These are phyloP conservation scores for Campylomormyrus tamandua DNA, from an alignment of 2,113 vertebrate genomes.

Conservation along the genomic window DNA sequence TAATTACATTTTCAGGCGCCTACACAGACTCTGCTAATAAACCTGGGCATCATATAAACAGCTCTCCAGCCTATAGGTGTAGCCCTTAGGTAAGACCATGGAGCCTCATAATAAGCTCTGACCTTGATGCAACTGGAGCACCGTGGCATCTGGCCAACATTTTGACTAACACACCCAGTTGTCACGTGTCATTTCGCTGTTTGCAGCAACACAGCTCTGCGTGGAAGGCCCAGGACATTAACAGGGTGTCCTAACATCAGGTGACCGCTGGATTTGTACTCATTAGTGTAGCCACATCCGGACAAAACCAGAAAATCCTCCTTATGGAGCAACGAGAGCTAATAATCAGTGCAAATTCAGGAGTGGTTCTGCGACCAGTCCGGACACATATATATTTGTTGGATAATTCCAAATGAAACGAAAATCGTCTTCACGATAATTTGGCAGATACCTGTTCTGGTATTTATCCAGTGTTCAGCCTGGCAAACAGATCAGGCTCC, in stretches of 20 bases:
- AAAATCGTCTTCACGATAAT: background rate
- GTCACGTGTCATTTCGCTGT: background rate
- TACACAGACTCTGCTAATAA: constrained; percentile 47
- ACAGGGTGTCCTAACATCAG: background rate
- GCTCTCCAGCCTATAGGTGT: background rate
- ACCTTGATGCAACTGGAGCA: background rate
- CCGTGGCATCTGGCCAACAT: background rate
- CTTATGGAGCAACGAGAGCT: background rate
- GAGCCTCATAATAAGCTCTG: background rate
- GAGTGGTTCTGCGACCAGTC: background rate
- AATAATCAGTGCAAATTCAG: background rate
- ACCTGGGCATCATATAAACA: background rate
- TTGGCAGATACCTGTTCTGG: constrained; percentile 27
- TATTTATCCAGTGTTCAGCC: constrained; percentile 55
- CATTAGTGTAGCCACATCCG: background rate
- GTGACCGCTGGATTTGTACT: background rate
- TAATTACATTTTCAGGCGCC: constrained; percentile 52
- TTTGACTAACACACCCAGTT: background rate
- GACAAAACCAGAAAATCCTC: background rate
- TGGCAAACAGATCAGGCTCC: constrained; percentile 55
- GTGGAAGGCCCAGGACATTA: background rate
- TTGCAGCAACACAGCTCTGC: background rate
- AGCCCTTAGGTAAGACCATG: background rate
- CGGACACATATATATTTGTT: background rate
- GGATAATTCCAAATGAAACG: background rate